Evolutionary conservation across 2,888 invertebrate genomes (phyloP), one percentile per base, ranked within the genome.

Genomic region (Andricus quercusramuli): DNA sequence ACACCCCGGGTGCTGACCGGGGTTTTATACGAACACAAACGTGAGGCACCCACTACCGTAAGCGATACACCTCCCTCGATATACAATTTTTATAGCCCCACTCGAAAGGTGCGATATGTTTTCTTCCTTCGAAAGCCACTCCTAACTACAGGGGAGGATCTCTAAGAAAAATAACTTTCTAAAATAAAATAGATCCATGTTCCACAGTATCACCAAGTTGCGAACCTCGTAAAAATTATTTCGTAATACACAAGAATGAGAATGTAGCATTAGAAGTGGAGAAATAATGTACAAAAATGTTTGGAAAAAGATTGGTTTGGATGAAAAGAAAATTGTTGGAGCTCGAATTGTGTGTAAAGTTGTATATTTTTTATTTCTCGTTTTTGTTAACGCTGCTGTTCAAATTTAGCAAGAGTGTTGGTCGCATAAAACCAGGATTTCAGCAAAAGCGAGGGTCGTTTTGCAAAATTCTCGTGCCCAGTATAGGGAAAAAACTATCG

Each of bases 31-130:
- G 15, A 15, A 62, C 25, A 62, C 62, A 62, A 62, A n/a, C n/a
- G 25, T 15, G 6, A 62, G 25, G 62, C 15, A 25, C 15, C 62
- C 25, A 62, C 62, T 29, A 11, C 22, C 2, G 62, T 62, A 62
- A 62, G 62, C 68, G 25, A 68, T 66, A 41, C 47, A 66, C 41
- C 37, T 77, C 76, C 68, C 51, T 64, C 67, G 59, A 51, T 51
- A 68, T 78, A 80, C 79, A 67, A 77, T 81, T 83, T 83, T 82
- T 83, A 80, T 80, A 37, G 78, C 78, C 66, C 51, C 74, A 77
- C 70, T 59, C 56, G 56, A 78, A 78, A 74, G 68, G 59, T 78
- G 68, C 56, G 76, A 68, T 70, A 70, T 70, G 51, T 70, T 70
- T 51, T 47, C 32, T 44, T 70, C 25, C 25, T 17, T 25, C 17